A percentile compares a stretch with the other conserved stretches of the same genome.
Conservation (phyloP, 1,140 invertebrate species). For the Drosophila arizonae region DNA sequence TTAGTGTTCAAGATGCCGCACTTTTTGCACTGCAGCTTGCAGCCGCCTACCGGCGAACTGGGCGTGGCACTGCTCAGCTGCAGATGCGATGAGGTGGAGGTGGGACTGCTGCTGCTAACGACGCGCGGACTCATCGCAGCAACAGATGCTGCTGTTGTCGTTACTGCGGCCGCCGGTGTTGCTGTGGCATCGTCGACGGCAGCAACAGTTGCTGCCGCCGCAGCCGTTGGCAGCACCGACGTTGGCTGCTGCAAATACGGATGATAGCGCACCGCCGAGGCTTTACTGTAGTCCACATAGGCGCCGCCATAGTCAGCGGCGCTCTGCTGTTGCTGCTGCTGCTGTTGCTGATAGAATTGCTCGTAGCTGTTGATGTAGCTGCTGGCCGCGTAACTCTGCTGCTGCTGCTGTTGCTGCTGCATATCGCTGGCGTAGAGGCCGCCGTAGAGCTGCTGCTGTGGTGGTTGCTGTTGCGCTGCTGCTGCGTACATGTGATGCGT, state of each 20-base stretch:
- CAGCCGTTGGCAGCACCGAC: conserved; percentile 34
- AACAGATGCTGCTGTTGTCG: conserved; percentile 34
- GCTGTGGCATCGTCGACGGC: conserved; percentile 13
- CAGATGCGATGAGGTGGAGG: conserved; percentile 72
- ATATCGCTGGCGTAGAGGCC: conserved; percentile 89
- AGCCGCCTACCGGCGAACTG: conserved; percentile 84
- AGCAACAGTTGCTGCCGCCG: conserved; percentile 1
- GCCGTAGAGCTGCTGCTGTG: conserved; percentile 66
- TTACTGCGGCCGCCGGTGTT: conserved; percentile 30
- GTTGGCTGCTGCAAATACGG: conserved; percentile 75
- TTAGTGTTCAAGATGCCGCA: conserved; percentile 90
- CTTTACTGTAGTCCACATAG: conserved; percentile 43
- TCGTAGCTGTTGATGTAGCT: conserved; percentile 80
- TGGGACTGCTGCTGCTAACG: conserved; percentile 80
- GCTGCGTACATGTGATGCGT: conserved; percentile 65
- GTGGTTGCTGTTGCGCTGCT: conserved; percentile 62
- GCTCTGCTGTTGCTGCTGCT: conserved; percentile 52
- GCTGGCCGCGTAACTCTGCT: conserved; percentile 59
- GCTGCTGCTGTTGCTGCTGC: conserved; percentile 55
- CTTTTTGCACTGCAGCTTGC: conserved; percentile 88
- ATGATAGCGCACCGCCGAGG: conserved; percentile 70
- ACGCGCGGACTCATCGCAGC: conserved; percentile 75
- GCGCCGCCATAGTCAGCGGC: conserved; percentile 46
- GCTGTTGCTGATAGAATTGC: conserved; percentile 81
- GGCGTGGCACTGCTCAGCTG: conserved; percentile 83